Base-by-base conservation (phyloP, 2,113 vertebrate species). In the Pachyramphus minor region DNA sequence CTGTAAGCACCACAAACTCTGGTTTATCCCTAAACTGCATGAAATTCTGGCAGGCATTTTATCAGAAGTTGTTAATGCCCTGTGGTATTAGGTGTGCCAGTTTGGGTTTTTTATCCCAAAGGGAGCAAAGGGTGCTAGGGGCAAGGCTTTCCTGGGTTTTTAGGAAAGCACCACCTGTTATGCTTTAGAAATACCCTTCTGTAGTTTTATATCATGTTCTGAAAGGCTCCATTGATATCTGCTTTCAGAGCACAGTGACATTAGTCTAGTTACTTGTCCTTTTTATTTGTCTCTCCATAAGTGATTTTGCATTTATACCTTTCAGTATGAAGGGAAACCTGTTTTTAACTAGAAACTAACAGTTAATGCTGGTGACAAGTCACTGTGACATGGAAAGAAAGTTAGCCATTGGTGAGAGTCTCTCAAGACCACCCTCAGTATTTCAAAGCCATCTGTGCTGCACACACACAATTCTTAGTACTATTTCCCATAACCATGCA, bases 81-180 rank as follows among this genome's bases (percentile, higher is more conserved):
- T 58, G 22, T 47, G 35, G 41, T 30, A 67, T 50, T 35, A 55
- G 7, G 12, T 71, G 12, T 47, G 45, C 28, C 44, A 76, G 31
- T 23, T 52, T 62, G 7, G 1, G 2, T 56, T 87, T 6, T 84
- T 47, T 11, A 24, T 25, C 37, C 25, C 0, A 0, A 44, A 52
- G 22, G 25, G 41, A 75, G 15, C 20, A 27, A 77, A 63, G n/a
- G 27, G 20, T 75, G 14, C 19, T 53, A 42, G 30, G 77, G 20
- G 58, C 3, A 8, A 60, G 7, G 8, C 30, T 52, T 90, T 91
- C 39, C 59, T 39, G 45, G 55, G 53, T 39, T 89, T 35, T 42
- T 89, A 56, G 14, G 42, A 50, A 85, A 76, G 23, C 28, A 45
- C 50, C 2, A 6, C 16, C 33, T 87, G 63, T 31, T 27, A 73